Evolutionary conservation across 2,888 invertebrate species (phyloP), one percentile per base, ranked within the genome.

Genomic region (Pandemis cinnamomeana): DNA sequence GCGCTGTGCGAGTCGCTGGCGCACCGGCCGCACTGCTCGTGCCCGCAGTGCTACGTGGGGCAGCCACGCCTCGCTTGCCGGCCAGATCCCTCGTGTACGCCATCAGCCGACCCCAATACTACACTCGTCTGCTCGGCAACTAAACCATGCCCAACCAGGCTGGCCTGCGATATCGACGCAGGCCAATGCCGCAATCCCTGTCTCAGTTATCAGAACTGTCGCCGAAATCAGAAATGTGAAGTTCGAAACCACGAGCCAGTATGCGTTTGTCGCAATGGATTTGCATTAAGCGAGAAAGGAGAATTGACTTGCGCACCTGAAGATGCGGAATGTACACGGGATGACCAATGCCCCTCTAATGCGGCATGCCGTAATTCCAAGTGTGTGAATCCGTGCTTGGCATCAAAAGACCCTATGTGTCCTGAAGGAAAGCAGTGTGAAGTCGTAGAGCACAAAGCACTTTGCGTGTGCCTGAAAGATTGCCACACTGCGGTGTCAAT

Each of bases 211-310:
- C 95, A 96, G 83, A 95, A 95, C 80, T 98, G 98, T 88, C 96
- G 96, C 80, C 95, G 95, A 81, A 97, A 97, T 89, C 98, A 98
- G 89, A 97, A 96, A 89, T 98, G 98, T 89, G 97, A 97, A 94
- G 98, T 98, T 48, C 96, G 97, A 80, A 96, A 96, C 83, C 98
- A 98, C 88, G 95, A 95, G 83, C 97, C 98, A 0, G 96, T 97
- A 76, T 98, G 98, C 91, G 97, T 98, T 42, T 98, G 98, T 91
- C 97, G 97, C 85, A 96, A 97, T 84, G 98, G 98, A 73, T 98
- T 98, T 86, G 96, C 98, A 78, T 96, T 98, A 67, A 98, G 97
- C 88, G 98, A 98, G 86, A 95, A 95, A 82, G 98, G 98, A 70
- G 98, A 98, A 87, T 93, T 98, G 81, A 97, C 97, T 36, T 98